Base-by-base conservation (phyloP, 2,113 vertebrate genomes). In the Opisthocomus hoazin region DNA sequence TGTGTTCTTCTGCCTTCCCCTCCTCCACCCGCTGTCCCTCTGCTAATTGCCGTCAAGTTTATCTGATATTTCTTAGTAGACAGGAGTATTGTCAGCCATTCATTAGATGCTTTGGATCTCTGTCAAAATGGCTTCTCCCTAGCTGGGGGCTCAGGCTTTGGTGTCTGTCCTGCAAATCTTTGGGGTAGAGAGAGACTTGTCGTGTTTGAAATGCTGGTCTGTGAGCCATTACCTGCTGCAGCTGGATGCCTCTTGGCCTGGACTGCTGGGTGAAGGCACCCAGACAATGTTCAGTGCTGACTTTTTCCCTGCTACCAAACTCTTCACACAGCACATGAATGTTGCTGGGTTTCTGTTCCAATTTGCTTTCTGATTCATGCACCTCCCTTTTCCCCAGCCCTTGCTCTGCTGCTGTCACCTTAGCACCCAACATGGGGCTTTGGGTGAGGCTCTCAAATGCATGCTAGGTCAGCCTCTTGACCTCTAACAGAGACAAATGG, bases 391-490 rank as follows among this genome's bases (percentile, higher is more conserved):
- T 51, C 14, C 29, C n/a, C 51, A 80, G 48, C 27, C 13, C 56
- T 92, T 0, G 0, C 20, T 58, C 71, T 81, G 45, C 46, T 53
- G 43, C 29, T 74, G 11, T 80, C 3, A 2, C 54, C n/a, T 71
- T 51, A 64, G n/a, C 36, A 75, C 20, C n/a, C 18, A 32, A n/a
- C 2, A 1, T 1, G 2, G 48, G 36, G 32, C 61, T 88, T 76
- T 39, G 34, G 50, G n/a, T 80, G 79, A 80, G 26, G 16, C 45
- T 65, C 86, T 84, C 29, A 89, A 36, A 77, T 1, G 1, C n/a
- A 7, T 13, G 1, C 29, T 50, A 46, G 22, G 41, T 81, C 92
- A 83, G 34, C 45, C 27, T 82, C 30, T 76, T 76, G n/a, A n/a
- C 50, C n/a, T 21, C 51, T 86, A 51, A 20, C 23, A 75, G 37